Evolutionary conservation across 2,113 vertebrate species (phyloP).

Genomic region (Ophthalmolycus amberensis): DNA sequence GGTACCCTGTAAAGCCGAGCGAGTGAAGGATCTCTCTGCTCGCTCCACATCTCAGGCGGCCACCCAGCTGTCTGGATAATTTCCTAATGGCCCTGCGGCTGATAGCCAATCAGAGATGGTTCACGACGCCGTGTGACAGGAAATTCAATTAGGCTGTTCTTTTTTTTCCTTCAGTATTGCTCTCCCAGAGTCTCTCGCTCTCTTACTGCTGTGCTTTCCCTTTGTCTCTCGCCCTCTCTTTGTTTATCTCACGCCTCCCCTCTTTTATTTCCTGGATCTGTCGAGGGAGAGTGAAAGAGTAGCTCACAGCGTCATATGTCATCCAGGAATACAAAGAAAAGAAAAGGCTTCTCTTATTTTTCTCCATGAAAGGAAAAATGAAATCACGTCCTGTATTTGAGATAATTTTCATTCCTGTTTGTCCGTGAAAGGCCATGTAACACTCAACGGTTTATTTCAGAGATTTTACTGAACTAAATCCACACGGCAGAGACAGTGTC

Average conservation of each 20-base stretch:
- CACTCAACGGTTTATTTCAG: too few relatives aligned
- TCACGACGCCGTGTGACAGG: conserved; percentile 55
- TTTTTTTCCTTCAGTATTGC: conserved; percentile 32
- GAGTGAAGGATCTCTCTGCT: conserved; percentile 15
- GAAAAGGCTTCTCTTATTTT: too few relatives aligned
- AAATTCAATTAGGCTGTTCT: conserved; percentile 63
- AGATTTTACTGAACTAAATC: too few relatives aligned
- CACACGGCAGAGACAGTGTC: too few relatives aligned
- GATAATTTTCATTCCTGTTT: too few relatives aligned
- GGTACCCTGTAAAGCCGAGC: background rate
- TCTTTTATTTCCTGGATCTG: conserved; percentile 42
- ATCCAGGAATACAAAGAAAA: conserved; percentile 37
- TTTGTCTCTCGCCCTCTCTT: background rate
- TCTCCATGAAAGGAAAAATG: too few relatives aligned
- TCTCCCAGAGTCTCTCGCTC: conserved; percentile 17
- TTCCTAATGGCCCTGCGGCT: conserved; percentile 55
- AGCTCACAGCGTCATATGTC: conserved; percentile 19
- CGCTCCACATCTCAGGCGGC: conserved; percentile 28
- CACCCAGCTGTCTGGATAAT: conserved; percentile 56
- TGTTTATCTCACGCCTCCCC: conserved; percentile 6
- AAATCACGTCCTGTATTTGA: too few relatives aligned
- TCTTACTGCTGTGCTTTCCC: background rate
- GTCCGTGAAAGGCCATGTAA: too few relatives aligned
- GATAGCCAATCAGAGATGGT: conserved; percentile 60
- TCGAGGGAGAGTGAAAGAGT: conserved; percentile 11